These are phyloP conservation scores for Paramormyrops hopkinsi DNA, from an alignment of 2,797 vertebrate genomes.

Conservation along the genomic window DNA sequence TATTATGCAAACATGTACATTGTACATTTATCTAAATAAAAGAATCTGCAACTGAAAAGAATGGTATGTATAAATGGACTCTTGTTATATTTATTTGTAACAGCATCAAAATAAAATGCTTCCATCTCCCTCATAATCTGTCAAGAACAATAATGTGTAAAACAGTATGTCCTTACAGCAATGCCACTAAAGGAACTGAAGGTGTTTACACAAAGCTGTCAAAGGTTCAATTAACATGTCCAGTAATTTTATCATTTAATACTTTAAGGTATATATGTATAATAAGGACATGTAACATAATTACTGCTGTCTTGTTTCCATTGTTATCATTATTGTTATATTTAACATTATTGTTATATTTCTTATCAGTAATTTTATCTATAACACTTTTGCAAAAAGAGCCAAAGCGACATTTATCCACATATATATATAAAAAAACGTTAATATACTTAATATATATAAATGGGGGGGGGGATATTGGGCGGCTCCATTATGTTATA, in stretches of 20 bases:
- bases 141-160: not conserved
- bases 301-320: not conserved
- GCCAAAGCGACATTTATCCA: not conserved
- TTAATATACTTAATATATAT: not conserved
- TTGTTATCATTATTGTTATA: not conserved
- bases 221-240: not conserved
- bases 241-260: not conserved
- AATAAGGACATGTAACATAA: not conserved
- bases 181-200: not conserved
- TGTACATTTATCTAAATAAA: conserved; percentile 14
- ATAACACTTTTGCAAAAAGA: not conserved
- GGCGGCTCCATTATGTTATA: not conserved
- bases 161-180: not conserved
- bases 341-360: not conserved
- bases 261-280: not conserved
- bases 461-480: not conserved
- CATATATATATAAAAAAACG: not conserved
- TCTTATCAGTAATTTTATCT: not conserved
- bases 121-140: not conserved
- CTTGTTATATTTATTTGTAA: not conserved
- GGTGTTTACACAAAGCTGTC: not conserved
- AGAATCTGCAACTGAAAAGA: not conserved
- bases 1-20: not conserved
- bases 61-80: not conserved
- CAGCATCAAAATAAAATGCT: not conserved